These are phyloP conservation scores for Pocillopora meandrina DNA, from an alignment of 92 coral and sea anemone species.

Conservation along the genomic window DNA sequence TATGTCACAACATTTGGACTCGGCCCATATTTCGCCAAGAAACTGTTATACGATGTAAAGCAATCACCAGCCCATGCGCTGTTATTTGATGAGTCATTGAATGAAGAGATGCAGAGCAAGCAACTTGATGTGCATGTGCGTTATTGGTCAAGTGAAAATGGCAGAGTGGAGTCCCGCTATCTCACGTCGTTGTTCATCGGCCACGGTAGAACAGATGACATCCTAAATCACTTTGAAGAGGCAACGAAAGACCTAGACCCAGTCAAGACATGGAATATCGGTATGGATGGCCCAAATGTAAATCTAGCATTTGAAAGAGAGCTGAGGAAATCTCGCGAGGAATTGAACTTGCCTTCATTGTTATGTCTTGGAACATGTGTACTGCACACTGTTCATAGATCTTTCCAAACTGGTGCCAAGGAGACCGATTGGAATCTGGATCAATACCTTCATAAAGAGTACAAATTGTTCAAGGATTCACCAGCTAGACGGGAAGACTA, in stretches of 20 bases:
- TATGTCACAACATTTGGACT: slow-evolving; percentile 66
- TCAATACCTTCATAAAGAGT: slow-evolving; percentile 36
- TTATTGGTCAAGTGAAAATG: slow-evolving; percentile 49
- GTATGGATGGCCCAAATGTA: slow-evolving; percentile 72
- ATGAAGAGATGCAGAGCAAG: slow-evolving; percentile 55
- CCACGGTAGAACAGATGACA: slow-evolving; percentile 55
- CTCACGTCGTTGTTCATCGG: slow-evolving; percentile 59
- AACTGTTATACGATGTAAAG: slow-evolving; percentile 30
- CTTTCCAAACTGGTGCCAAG: slow-evolving; percentile 69
- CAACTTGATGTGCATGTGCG: slow-evolving; percentile 59
- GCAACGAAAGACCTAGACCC: slow-evolving; percentile 49
- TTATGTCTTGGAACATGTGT: slow-evolving; percentile 71
- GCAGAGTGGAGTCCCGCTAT: slow-evolving; percentile 57
- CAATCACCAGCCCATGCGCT: slow-evolving; percentile 45
- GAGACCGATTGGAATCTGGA: slow-evolving; percentile 62
- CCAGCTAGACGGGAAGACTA: slow-evolving; percentile 67
- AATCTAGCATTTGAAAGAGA: slow-evolving; percentile 62
- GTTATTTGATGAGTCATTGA: slow-evolving; percentile 58
- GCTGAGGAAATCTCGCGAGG: slow-evolving; percentile 24
- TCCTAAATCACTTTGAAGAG: slow-evolving; percentile 52
- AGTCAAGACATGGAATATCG: slow-evolving; percentile 41
- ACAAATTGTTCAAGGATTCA: slow-evolving; percentile 63
- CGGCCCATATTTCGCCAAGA: slow-evolving; percentile 58
- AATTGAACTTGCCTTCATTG: slow-evolving; percentile 41
- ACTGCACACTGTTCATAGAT: slow-evolving; percentile 65